A percentile compares a stretch with the other conserved stretches of the same genome.
Conservation (phyloP, 1,140 invertebrate species). For the Macrostomum lignano region DNA sequence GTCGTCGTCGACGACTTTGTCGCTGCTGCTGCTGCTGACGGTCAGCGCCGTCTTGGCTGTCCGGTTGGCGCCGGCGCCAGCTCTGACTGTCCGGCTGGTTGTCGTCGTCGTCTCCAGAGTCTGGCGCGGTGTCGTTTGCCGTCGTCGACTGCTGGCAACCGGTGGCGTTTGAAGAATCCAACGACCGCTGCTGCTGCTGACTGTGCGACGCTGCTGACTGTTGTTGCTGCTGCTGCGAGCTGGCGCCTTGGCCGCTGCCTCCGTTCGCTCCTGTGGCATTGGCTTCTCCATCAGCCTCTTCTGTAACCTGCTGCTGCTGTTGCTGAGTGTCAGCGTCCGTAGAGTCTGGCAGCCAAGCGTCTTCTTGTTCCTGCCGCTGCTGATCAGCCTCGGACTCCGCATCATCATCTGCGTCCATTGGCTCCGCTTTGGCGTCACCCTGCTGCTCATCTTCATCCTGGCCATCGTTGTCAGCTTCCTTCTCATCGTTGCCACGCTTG, state of each 20-base stretch:
- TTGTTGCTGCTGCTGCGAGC: no score
- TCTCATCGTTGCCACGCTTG: conserved; percentile 29
- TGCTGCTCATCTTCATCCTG: conserved; percentile 38
- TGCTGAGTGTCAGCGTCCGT: conserved; percentile 14
- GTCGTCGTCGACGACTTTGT: no score
- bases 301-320: conserved; percentile 8
- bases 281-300: conserved; percentile 10
- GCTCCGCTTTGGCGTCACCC: conserved; percentile 29
- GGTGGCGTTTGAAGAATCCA: no score
- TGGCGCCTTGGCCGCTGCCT: conserved; percentile 4
- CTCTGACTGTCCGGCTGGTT: no score
- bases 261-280: not conserved
- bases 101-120: no score
- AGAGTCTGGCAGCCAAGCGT: conserved; percentile 33
- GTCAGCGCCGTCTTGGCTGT: no score
- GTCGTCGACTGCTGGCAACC: no score
- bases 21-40: no score
- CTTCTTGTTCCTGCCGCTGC: conserved; percentile 36
- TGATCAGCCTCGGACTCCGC: conserved; percentile 23
- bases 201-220: no score
- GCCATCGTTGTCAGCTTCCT: conserved; percentile 40
- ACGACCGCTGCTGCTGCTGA: no score
- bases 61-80: no score
- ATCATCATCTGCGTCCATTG: conserved; percentile 41
- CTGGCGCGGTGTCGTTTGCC: no score